Percentiles rank a stretch among this genome's conserved stretches.
phyloP scores from a whole-genome alignment of 2,888 invertebrate genomes.

The Tanypteryx hageni region DNA sequence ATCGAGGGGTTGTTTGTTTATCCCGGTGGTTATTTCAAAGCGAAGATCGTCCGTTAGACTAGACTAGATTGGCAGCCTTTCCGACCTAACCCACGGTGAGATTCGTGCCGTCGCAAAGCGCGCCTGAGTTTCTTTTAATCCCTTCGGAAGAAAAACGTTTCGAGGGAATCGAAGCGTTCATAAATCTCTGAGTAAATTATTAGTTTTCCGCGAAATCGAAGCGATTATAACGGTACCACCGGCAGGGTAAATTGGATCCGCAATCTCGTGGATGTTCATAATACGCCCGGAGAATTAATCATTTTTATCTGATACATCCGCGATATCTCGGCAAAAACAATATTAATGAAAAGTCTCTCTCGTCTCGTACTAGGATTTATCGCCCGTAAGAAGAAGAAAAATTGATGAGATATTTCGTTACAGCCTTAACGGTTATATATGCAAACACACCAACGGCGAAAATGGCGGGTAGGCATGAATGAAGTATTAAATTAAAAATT shows the following conservation, averaged over 20 bases:
- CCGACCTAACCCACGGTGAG: no score
- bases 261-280: neutral
- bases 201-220: neutral
- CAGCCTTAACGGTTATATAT: constrained; percentile 9
- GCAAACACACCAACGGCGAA: no score
- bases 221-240: neutral
- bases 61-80: no score
- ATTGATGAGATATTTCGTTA: constrained; percentile 19
- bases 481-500: no score
- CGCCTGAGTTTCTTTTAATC: no score
- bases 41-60: neutral
- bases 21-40: neutral
- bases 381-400: neutral
- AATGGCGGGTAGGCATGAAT: no score
- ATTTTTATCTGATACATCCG: constrained; percentile 18
- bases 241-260: neutral
- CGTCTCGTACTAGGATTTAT: neutral
- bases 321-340: neutral
- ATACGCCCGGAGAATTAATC: neutral
- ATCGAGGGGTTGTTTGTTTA: neutral
- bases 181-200: no score
- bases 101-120: no score
- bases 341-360: neutral
- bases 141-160: no score
- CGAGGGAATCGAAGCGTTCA: no score